These are phyloP conservation scores for Enoplosus armatus DNA, from an alignment of 2,797 vertebrate species.

Conservation along the genomic window DNA sequence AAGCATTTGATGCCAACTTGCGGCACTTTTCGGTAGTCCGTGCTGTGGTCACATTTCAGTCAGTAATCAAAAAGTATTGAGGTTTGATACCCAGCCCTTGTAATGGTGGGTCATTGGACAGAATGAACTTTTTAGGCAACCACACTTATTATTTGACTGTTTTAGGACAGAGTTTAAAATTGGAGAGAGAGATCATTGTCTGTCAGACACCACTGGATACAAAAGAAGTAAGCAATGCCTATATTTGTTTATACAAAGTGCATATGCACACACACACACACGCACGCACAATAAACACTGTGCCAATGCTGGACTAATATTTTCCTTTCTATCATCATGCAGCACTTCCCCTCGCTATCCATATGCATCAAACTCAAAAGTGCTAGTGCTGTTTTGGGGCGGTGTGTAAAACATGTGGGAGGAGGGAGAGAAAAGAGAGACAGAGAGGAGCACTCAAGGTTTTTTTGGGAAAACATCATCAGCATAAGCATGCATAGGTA, in stretches of 20 bases:
- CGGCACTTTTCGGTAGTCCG: neutral
- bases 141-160: neutral
- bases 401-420: constrained; percentile 38
- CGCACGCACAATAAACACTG: constrained; percentile 47
- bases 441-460: constrained; percentile 13
- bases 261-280: constrained; percentile 21
- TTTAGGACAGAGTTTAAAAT: constrained; percentile 12
- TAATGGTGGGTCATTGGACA: neutral
- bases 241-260: constrained; percentile 22
- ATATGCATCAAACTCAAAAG: constrained; percentile 71
- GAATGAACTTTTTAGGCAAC: neutral
- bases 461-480: constrained; percentile 30
- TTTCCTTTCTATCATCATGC: constrained; percentile 70
- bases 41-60: neutral
- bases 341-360: constrained; percentile 60
- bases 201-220: constrained; percentile 20
- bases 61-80: neutral
- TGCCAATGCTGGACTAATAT: constrained; percentile 63
- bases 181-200: constrained; percentile 24
- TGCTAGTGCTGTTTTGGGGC: constrained; percentile 47
- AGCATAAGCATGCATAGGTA: constrained; percentile 8
- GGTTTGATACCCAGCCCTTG: neutral
- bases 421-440: constrained; percentile 33
- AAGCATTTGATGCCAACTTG: neutral
- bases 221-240: constrained; percentile 18